Percentiles rank a stretch among this genome's conserved stretches.
phyloP scores from a whole-genome alignment of 2,888 invertebrate genomes.

The Oligia fasciuncula region DNA sequence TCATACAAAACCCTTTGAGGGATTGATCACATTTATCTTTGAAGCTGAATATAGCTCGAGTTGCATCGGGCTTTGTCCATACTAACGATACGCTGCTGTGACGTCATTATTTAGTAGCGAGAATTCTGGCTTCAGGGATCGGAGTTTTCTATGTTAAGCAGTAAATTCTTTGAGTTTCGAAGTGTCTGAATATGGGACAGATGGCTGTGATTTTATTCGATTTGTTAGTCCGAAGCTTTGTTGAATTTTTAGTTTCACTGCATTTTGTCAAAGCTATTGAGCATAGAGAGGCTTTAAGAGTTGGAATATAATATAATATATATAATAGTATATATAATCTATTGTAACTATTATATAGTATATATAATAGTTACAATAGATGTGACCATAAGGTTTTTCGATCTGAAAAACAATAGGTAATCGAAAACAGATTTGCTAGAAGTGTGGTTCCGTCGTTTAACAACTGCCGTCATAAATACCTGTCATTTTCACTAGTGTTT shows the following conservation, averaged over 20 bases:
- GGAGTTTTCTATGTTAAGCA: background rate
- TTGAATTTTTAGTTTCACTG: background rate
- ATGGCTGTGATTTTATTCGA: background rate
- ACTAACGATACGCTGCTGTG: background rate
- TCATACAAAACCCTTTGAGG: constrained; percentile 11
- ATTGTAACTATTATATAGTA: too few species aligned
- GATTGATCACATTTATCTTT: constrained; percentile 43
- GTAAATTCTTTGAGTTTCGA: background rate
- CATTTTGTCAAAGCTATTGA: background rate
- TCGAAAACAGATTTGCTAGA: background rate
- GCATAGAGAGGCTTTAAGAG: background rate
- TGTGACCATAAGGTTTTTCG: background rate
- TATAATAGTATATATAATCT: too few species aligned
- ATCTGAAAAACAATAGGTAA: background rate
- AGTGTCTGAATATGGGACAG: background rate
- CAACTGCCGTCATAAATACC: background rate
- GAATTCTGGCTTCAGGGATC: background rate
- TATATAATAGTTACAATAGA: too few species aligned
- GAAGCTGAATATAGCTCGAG: constrained; percentile 28
- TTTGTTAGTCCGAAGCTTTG: background rate
- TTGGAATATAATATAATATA: too few species aligned
- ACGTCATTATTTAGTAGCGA: constrained; percentile 20
- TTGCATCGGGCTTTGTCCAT: constrained; percentile 8
- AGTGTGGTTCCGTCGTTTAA: background rate
- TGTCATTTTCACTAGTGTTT: background rate